Evolutionary conservation across 2,113 vertebrate genomes (phyloP).

Genomic region (Archocentrus centrarchus): DNA sequence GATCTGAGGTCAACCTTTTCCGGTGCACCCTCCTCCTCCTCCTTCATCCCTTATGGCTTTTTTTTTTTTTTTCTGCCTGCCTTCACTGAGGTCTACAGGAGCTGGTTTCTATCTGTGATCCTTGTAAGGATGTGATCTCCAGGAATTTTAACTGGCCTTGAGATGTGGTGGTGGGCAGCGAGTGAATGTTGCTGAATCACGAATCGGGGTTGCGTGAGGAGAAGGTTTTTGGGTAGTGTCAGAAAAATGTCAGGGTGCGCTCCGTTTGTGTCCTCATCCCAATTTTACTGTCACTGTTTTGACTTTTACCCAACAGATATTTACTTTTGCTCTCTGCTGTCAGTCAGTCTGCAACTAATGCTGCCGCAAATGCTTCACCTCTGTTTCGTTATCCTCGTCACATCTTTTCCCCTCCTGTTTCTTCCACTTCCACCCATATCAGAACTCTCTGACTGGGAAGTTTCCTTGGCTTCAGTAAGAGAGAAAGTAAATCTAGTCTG

Average conservation of each 20-base stretch:
- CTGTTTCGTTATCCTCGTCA: neutral
- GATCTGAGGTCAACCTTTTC: constrained; percentile 55
- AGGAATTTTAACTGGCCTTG: constrained; percentile 48
- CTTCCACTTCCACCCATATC: neutral
- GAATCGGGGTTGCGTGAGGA: constrained; percentile 9
- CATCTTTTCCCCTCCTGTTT: neutral
- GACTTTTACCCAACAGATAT: neutral
- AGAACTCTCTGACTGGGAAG: constrained; percentile 7
- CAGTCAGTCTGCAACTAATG: neutral
- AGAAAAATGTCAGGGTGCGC: constrained; percentile 33
- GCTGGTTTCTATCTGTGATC: constrained; percentile 17
- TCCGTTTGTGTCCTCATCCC: neutral
- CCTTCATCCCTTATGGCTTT: constrained; percentile 14
- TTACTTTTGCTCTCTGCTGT: neutral
- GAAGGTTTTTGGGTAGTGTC: constrained; percentile 32
- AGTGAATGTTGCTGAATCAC: constrained; percentile 57
- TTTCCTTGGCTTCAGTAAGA: constrained; percentile 29
- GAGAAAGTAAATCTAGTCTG: constrained; percentile 16
- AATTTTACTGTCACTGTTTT: neutral
- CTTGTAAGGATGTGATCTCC: constrained; percentile 32
- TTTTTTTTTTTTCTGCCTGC: constrained; percentile 16
- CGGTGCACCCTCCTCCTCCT: constrained; percentile 28
- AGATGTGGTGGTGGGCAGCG: constrained; percentile 36
- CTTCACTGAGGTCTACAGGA: constrained; percentile 14
- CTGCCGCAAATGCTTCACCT: neutral